Evolutionary conservation across 1,140 invertebrate genomes (phyloP).

Genomic region (Drosophila arizonae): DNA sequence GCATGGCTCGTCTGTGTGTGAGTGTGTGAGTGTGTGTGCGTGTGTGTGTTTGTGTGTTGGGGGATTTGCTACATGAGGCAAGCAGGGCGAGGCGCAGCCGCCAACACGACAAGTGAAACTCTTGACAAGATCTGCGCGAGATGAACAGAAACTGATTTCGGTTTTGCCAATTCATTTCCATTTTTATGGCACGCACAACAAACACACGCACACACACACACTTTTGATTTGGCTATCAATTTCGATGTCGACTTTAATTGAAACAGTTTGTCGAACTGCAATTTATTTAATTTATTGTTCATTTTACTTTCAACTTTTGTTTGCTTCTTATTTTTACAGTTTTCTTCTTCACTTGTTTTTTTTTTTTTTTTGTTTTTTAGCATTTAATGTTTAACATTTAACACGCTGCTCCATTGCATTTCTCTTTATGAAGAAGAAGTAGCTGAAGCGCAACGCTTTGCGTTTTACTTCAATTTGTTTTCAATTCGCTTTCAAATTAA

Average conservation of each 20-base stretch:
- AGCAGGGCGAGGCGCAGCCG: neutral
- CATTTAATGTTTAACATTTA: conserved; percentile 21
- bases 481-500: conserved; percentile 9
- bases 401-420: conserved; percentile 23
- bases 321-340: neutral
- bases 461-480: conserved; percentile 14
- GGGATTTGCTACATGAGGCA: neutral
- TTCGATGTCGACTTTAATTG: conserved; percentile 27
- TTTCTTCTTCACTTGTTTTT: neutral
- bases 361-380: neutral
- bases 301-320: conserved; percentile 37
- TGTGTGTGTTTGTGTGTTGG: too few relatives aligned
- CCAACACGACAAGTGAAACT: conserved; percentile 19
- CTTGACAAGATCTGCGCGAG: conserved; percentile 24
- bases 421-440: neutral
- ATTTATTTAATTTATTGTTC: conserved; percentile 36
- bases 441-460: conserved; percentile 15
- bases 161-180: conserved; percentile 30
- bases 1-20: neutral
- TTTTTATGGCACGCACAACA: conserved; percentile 39
- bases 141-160: conserved; percentile 4
- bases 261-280: conserved; percentile 34
- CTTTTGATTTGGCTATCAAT: conserved; percentile 6
- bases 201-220: conserved; percentile 21
- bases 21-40: too few relatives aligned